Conservation (phyloP, 2,797 vertebrate genomes). For the Sparidentex hasta region DNA sequence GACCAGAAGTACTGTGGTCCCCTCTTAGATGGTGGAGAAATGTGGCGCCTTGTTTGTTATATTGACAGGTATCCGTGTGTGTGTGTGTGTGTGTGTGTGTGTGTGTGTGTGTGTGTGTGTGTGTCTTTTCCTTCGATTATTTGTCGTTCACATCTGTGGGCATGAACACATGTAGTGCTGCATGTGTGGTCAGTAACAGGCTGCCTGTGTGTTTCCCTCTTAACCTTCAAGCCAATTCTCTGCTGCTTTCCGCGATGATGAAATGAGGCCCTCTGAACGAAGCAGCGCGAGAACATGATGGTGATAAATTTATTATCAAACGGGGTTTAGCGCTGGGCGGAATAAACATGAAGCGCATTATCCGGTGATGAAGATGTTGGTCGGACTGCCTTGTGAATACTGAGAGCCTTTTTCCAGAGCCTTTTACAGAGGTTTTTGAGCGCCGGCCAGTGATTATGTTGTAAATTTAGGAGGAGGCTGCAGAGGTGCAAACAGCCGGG, state of each 20-base stretch:
- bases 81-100: not conserved
- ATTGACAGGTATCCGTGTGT: not conserved
- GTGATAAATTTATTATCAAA: slow-evolving; percentile 77
- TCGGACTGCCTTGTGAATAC: slow-evolving; percentile 58
- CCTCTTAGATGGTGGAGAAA: no score
- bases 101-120: not conserved
- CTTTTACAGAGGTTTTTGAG: slow-evolving; percentile 52
- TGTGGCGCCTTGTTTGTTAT: no score
- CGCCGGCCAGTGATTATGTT: slow-evolving; percentile 56
- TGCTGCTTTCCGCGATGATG: slow-evolving; percentile 48
- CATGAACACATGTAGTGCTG: not conserved
- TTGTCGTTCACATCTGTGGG: not conserved
- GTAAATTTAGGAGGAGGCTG: slow-evolving; percentile 61
- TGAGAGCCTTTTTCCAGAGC: slow-evolving; percentile 53
- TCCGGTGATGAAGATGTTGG: slow-evolving; percentile 69
- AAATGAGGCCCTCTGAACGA: slow-evolving; percentile 55
- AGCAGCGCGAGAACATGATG: slow-evolving; percentile 47
- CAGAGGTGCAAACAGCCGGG: slow-evolving; percentile 45
- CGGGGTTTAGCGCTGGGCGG: slow-evolving; percentile 58
- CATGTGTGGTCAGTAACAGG: slow-evolving; percentile 35
- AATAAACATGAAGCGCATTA: slow-evolving; percentile 77
- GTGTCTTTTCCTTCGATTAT: not conserved
- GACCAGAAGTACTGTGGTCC: no score
- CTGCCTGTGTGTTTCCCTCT: slow-evolving; percentile 32
- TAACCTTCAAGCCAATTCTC: slow-evolving; percentile 35